Percentiles rank a stretch among this genome's conserved stretches.
These are phyloP conservation scores for Octonoba sinensis DNA, from an alignment of 2,888 invertebrate genomes.

Conservation along the genomic window DNA sequence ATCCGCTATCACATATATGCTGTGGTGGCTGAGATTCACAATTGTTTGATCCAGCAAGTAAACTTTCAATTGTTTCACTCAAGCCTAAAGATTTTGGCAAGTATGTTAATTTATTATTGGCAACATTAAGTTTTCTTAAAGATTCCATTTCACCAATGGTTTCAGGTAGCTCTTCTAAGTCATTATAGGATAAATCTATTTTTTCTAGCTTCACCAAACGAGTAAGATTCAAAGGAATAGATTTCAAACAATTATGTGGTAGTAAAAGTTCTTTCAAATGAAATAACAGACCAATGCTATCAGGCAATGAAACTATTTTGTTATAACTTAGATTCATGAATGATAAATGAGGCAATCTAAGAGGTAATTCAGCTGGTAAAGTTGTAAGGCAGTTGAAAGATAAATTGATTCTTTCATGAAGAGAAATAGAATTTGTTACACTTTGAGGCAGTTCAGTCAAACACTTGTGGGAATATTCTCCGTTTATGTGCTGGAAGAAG, in stretches of 20 bases:
- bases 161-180: constrained; percentile 69
- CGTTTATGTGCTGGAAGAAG: constrained; percentile 70
- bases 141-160: constrained; percentile 69
- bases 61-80: constrained; percentile 67
- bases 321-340: constrained; percentile 71
- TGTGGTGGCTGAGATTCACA: constrained; percentile 69
- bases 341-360: constrained; percentile 70
- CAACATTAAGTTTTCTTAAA: constrained; percentile 69
- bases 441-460: constrained; percentile 70
- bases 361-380: constrained; percentile 70
- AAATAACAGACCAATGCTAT: constrained; percentile 70
- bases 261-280: constrained; percentile 69
- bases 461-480: constrained; percentile 69
- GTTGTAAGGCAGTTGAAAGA: constrained; percentile 71
- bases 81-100: constrained; percentile 69
- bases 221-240: constrained; percentile 69
- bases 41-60: constrained; percentile 69
- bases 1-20: constrained; percentile 69
- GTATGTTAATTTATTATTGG: constrained; percentile 69
- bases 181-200: constrained; percentile 70
- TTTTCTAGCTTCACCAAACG: constrained; percentile 70
- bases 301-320: constrained; percentile 69
- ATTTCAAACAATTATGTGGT: constrained; percentile 69
- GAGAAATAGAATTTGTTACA: constrained; percentile 70
- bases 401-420: constrained; percentile 70